A percentile compares a stretch with the other conserved stretches of the same genome.
phyloP scores from a whole-genome alignment of 2,888 invertebrate genomes.

The Melinopterus prodromus region DNA sequence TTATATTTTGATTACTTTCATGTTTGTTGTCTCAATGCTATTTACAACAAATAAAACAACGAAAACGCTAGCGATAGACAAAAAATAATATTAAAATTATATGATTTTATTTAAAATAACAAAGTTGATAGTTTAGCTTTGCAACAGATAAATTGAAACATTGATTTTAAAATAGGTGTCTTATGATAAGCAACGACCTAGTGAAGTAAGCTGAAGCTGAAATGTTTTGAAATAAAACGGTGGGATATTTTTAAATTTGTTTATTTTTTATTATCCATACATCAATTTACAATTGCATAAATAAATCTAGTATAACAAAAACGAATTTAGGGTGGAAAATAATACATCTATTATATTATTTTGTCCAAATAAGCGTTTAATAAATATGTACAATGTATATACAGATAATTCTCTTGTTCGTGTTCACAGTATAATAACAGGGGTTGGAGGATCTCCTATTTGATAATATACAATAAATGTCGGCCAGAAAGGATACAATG shows the following conservation, averaged over 20 bases:
- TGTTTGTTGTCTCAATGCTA: no score
- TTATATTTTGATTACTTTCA: no score
- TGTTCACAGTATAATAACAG: constrained; percentile 9
- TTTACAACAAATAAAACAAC: no score
- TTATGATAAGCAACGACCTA: background rate
- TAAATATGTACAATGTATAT: constrained; percentile 28
- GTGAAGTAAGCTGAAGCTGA: background rate
- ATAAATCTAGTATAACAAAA: constrained; percentile 17
- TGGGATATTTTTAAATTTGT: background rate
- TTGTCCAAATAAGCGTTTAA: constrained; percentile 16
- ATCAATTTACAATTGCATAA: constrained; percentile 26
- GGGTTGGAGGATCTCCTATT: background rate
- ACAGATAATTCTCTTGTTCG: background rate
- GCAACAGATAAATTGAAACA: no score
- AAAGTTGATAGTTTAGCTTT: no score
- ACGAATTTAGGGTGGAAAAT: constrained; percentile 16
- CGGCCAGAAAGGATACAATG: background rate
- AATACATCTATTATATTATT: constrained; percentile 12
- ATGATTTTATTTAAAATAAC: no score
- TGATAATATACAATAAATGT: background rate
- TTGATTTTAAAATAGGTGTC: no score
- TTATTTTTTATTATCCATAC: constrained; percentile 10
- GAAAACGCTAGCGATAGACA: no score
- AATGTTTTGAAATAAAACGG: background rate
- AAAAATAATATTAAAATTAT: no score